Conservation (phyloP, 2,888 invertebrate genomes). For the Eupithecia abbreviata region DNA sequence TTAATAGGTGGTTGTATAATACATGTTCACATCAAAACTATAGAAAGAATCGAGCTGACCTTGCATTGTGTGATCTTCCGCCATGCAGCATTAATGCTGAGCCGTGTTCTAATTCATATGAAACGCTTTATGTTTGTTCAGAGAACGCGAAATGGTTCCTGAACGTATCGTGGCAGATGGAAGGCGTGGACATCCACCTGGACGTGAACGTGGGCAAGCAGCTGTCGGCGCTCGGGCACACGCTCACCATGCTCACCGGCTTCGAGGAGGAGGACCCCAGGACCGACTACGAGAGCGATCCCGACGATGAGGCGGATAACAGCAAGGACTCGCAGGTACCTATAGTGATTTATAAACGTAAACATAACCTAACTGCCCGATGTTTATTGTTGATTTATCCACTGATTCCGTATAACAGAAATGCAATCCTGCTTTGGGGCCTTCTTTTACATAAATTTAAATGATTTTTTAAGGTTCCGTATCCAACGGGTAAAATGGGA, state of each 20-base stretch:
- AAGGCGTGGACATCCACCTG: constrained; percentile 98
- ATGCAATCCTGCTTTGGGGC: too few relatives aligned
- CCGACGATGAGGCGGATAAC: constrained; percentile 88
- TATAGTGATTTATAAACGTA: not conserved
- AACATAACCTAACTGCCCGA: too few relatives aligned
- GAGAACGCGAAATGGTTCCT: constrained; percentile 99
- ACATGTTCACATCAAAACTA: not conserved
- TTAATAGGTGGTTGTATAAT: not conserved
- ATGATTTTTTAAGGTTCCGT: too few relatives aligned
- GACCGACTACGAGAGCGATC: constrained; percentile 90
- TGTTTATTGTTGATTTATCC: too few relatives aligned
- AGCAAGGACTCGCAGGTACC: constrained; percentile 82
- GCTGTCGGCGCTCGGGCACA: constrained; percentile 96
- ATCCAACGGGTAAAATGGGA: too few relatives aligned
- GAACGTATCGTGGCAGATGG: constrained; percentile 99
- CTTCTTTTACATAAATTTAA: too few relatives aligned
- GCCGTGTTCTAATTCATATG: too few relatives aligned
- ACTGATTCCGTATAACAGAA: too few relatives aligned
- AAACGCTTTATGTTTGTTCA: constrained; percentile 48
- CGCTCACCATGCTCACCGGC: constrained; percentile 94
- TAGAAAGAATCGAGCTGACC: not conserved
- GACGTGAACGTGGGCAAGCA: constrained; percentile 98
- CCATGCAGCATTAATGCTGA: too few relatives aligned
- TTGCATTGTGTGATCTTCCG: too few relatives aligned
- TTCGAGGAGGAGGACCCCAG: constrained; percentile 92